phyloP scores from a whole-genome alignment of 2,113 vertebrate species.

The Sinosuthora webbiana region DNA sequence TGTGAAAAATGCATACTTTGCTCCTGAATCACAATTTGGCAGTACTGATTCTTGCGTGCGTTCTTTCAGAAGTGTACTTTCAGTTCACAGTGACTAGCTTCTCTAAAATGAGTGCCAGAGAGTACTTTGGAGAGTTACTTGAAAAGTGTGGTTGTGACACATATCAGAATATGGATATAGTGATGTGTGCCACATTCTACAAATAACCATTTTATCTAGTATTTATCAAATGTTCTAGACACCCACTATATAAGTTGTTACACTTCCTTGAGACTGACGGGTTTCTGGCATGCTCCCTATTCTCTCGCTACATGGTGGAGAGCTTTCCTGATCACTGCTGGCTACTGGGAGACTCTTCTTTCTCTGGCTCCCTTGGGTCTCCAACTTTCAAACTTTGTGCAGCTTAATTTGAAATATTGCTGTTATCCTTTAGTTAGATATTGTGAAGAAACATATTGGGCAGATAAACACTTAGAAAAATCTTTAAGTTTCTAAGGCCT shows the following conservation, averaged over 20 bases:
- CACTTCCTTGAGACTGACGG: not conserved
- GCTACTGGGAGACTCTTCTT: not conserved
- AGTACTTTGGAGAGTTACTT: not conserved
- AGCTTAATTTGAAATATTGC: not conserved
- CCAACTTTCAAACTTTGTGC: not conserved
- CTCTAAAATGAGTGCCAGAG: not conserved
- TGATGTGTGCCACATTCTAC: not conserved
- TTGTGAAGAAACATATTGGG: not conserved
- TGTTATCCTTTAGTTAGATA: not conserved
- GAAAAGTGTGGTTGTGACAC: not conserved
- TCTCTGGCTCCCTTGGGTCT: not conserved
- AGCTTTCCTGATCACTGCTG: not conserved
- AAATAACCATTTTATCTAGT: not conserved
- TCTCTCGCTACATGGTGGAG: not conserved
- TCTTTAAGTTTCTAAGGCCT: not conserved
- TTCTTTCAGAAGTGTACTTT: not conserved
- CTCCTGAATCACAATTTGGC: conserved; percentile 32
- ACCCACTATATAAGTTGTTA: not conserved
- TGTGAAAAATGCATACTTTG: not conserved
- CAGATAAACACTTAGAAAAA: not conserved
- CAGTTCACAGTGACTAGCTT: not conserved
- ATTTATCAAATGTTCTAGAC: not conserved
- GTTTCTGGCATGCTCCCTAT: not conserved
- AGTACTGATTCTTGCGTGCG: not conserved
- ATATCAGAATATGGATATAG: not conserved